phyloP scores from a whole-genome alignment of 2,113 vertebrate species.

The Centrocercus urophasianus region DNA sequence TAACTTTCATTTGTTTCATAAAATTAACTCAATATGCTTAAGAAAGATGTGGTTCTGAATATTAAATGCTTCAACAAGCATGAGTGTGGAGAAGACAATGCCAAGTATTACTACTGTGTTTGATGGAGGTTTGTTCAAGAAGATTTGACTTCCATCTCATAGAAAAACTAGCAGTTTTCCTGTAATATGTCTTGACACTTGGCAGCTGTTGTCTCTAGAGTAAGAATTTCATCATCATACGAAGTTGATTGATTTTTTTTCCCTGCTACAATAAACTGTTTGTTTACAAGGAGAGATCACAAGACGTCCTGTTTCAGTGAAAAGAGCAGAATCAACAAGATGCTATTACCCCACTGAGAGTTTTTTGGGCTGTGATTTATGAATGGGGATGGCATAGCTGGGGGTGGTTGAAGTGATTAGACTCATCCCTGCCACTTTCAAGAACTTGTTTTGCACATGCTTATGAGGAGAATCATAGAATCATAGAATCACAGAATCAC shows the following conservation, averaged over 20 bases:
- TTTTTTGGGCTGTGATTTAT: background rate
- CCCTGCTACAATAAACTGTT: background rate
- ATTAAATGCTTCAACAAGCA: background rate
- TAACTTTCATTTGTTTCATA: background rate
- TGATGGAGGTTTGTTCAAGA: background rate
- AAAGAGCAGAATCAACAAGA: background rate
- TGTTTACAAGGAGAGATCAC: background rate
- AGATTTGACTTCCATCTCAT: background rate
- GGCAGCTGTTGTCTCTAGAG: background rate
- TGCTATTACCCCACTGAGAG: background rate
- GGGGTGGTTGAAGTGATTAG: background rate
- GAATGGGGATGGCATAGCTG: rapidly evolving
- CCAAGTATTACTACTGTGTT: background rate
- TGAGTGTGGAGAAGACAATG: background rate
- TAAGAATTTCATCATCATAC: background rate
- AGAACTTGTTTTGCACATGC: background rate
- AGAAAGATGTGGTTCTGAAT: background rate
- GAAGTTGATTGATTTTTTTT: background rate
- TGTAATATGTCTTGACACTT: background rate
- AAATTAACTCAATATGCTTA: background rate
- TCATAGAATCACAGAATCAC: no score
- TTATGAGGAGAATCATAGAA: background rate
- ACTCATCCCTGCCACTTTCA: background rate
- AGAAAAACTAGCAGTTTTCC: background rate
- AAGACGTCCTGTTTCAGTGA: background rate